Evolutionary conservation across 2,797 vertebrate species (phyloP).

Genomic region (Tinamus major): DNA sequence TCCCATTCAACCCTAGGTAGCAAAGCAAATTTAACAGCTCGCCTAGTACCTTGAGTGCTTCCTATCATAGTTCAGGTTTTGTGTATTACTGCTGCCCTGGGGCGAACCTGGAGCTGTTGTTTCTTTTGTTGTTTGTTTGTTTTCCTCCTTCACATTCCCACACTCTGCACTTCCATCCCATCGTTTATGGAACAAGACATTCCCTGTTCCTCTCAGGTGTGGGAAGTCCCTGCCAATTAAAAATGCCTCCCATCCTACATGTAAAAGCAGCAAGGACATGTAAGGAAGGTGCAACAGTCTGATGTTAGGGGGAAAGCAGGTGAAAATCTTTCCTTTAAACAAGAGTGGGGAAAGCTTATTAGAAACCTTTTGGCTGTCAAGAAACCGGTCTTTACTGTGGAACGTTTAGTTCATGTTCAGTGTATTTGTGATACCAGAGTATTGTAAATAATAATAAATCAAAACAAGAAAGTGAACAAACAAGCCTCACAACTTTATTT

Average conservation of each 20-base stretch:
- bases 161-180: background rate
- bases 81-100: background rate
- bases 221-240: background rate
- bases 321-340: background rate
- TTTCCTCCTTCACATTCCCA: background rate
- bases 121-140: background rate
- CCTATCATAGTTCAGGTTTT: background rate
- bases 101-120: background rate
- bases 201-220: background rate
- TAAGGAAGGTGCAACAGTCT: background rate
- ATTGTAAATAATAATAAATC: background rate
- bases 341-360: rapidly evolving
- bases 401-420: background rate
- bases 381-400: background rate
- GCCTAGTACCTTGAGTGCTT: background rate
- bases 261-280: background rate
- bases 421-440: background rate
- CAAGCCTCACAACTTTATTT: background rate
- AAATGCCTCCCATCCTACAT: background rate
- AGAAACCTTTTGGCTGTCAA: background rate
- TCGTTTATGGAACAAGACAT: background rate
- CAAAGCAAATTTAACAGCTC: background rate
- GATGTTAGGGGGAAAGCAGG: background rate
- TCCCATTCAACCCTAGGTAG: background rate
- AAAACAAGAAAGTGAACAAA: background rate